Conservation (phyloP, 2,797 vertebrate genomes). For the Cheirogaleus major region DNA sequence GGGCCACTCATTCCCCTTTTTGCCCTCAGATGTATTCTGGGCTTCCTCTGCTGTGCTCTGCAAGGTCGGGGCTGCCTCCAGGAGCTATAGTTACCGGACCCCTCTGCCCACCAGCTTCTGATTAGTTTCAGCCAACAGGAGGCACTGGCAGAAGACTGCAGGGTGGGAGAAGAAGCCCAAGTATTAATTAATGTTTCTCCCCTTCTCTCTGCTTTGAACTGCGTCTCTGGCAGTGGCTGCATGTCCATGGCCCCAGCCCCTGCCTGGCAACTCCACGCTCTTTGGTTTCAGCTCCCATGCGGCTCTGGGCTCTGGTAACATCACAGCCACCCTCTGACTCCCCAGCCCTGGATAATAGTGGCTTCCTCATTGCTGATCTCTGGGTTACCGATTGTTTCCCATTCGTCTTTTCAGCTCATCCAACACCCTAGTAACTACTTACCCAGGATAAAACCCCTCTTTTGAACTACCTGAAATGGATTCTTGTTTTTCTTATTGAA, state of each 20-base stretch:
- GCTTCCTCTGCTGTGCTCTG: not conserved
- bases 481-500: not conserved
- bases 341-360: not conserved
- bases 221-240: not conserved
- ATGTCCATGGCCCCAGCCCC: not conserved
- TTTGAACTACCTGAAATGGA: not conserved
- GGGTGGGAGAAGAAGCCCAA: too few relatives aligned
- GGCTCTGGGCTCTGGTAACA: not conserved
- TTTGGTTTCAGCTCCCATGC: not conserved
- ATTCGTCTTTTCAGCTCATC: not conserved
- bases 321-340: too few relatives aligned
- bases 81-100: not conserved
- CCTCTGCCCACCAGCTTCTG: not conserved
- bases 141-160: not conserved
- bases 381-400: not conserved
- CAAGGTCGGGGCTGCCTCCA: not conserved
- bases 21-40: not conserved
- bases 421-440: not conserved
- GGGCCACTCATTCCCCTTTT: not conserved
- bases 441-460: not conserved
- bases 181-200: not conserved
- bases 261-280: not conserved
- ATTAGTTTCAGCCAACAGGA: not conserved
- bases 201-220: not conserved
- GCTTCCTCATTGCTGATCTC: not conserved